Evolutionary conservation across 64 coral and sea anemone species (phyloP).

Genomic region (Anthopleura sola): DNA sequence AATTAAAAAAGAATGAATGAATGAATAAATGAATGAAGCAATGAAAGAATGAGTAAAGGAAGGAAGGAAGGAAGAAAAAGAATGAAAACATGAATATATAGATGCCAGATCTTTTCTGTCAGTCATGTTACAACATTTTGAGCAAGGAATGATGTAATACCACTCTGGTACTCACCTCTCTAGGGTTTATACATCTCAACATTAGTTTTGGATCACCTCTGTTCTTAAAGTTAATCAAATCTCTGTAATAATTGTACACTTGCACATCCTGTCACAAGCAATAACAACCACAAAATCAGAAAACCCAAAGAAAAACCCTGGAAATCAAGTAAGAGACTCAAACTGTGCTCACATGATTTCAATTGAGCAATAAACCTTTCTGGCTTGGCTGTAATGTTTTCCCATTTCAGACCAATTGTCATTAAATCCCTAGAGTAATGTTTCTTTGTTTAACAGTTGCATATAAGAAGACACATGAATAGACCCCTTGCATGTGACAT

Average conservation of each 20-base stretch:
- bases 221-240: constrained; percentile 92
- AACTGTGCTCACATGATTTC: too few relatives aligned
- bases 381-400: too few relatives aligned
- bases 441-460: too few relatives aligned
- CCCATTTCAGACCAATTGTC: too few relatives aligned
- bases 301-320: neutral
- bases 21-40: neutral
- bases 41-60: neutral
- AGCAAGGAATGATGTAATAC: neutral
- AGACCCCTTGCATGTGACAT: too few relatives aligned
- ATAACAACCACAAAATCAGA: neutral
- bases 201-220: constrained; percentile 86
- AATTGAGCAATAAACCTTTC: too few relatives aligned
- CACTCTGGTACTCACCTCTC: constrained; percentile 54
- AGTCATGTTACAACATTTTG: too few relatives aligned
- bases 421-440: too few relatives aligned
- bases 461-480: too few relatives aligned
- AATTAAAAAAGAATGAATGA: neutral
- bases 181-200: constrained; percentile 94
- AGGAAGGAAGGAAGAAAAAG: neutral
- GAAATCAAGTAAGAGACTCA: neutral
- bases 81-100: neutral
- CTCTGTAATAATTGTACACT: constrained; percentile 94
- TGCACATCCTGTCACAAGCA: constrained; percentile 62
- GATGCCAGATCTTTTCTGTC: neutral